A percentile compares a stretch with the other conserved stretches of the same genome.
phyloP scores from a whole-genome alignment of 2,797 vertebrate genomes.

The Gymnodraco acuticeps region DNA sequence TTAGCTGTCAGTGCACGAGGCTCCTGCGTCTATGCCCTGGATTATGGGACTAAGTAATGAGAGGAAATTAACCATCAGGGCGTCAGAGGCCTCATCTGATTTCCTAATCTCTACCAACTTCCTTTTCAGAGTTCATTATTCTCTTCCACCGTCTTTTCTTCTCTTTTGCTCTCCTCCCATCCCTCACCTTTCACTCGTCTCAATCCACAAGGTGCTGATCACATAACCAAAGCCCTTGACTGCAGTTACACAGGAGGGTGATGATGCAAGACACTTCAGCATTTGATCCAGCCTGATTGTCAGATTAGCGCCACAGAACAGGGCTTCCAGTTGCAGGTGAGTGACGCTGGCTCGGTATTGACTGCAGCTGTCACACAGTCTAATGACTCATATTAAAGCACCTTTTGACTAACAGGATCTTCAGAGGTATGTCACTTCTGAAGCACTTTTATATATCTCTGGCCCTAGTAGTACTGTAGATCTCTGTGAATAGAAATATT shows the following conservation, averaged over 20 bases:
- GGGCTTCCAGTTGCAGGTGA: constrained; percentile 64
- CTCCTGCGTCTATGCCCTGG: constrained; percentile 54
- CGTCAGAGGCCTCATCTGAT: constrained; percentile 51
- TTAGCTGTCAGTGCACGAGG: constrained; percentile 65
- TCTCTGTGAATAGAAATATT: constrained; percentile 47
- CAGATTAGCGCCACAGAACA: constrained; percentile 63
- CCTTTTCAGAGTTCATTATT: background rate
- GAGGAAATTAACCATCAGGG: constrained; percentile 71
- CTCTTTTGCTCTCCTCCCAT: background rate
- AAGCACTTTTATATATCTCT: constrained; percentile 29
- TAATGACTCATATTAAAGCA: constrained; percentile 67
- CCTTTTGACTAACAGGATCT: constrained; percentile 70
- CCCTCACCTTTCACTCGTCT: constrained; percentile 18
- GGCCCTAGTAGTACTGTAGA: constrained; percentile 22
- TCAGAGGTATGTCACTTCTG: constrained; percentile 60
- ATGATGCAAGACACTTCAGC: constrained; percentile 57
- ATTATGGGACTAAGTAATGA: constrained; percentile 67
- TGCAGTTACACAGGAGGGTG: constrained; percentile 52
- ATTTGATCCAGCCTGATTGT: constrained; percentile 69
- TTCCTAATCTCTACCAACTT: constrained; percentile 49
- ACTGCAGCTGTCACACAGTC: constrained; percentile 69
- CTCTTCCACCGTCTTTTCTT: background rate
- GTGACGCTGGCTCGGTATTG: constrained; percentile 64
- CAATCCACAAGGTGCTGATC: constrained; percentile 14
- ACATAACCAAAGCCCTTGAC: constrained; percentile 38